Evolutionary conservation across 2,797 vertebrate genomes (phyloP).

Genomic region (Ctenochaetus hawaiiensis): DNA sequence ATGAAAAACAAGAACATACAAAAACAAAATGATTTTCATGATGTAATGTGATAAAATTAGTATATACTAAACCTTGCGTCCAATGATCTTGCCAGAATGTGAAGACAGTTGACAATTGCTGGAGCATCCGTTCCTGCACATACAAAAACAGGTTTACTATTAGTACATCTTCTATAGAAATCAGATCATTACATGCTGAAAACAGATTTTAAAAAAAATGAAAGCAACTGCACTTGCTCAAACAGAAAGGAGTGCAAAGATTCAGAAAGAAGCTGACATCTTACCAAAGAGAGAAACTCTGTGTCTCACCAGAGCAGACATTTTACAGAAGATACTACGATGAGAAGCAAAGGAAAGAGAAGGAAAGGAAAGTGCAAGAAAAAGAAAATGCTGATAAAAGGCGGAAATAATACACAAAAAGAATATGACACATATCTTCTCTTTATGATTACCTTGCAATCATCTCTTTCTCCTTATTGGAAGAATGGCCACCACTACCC

Average conservation of each 20-base stretch:
- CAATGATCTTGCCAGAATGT: conserved; percentile 93
- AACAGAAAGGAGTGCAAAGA: conserved; percentile 19
- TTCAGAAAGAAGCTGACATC: conserved; percentile 56
- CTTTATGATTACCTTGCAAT: conserved; percentile 97
- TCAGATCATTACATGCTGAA: neutral
- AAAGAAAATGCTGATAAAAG: conserved; percentile 65
- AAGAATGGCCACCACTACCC: conserved; percentile 94
- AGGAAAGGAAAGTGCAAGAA: conserved; percentile 69
- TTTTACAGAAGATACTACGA: conserved; percentile 97
- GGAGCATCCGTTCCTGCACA: conserved; percentile 90
- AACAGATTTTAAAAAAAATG: too few relatives aligned
- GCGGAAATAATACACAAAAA: conserved; percentile 47
- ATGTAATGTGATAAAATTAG: too few relatives aligned
- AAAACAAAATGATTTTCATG: neutral
- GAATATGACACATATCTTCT: too few relatives aligned
- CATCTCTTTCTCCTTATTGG: conserved; percentile 98
- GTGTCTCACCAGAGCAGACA: conserved; percentile 95
- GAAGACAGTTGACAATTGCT: conserved; percentile 94
- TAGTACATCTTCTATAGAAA: neutral
- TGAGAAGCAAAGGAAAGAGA: conserved; percentile 70
- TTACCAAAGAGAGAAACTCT: conserved; percentile 97
- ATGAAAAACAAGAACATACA: conserved; percentile 49
- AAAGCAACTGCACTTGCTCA: too few relatives aligned
- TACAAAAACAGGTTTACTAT: too few relatives aligned
- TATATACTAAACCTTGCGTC: conserved; percentile 88